Evolutionary conservation across 2,113 vertebrate species (phyloP).

Genomic region (Neotragus moschatus): DNA sequence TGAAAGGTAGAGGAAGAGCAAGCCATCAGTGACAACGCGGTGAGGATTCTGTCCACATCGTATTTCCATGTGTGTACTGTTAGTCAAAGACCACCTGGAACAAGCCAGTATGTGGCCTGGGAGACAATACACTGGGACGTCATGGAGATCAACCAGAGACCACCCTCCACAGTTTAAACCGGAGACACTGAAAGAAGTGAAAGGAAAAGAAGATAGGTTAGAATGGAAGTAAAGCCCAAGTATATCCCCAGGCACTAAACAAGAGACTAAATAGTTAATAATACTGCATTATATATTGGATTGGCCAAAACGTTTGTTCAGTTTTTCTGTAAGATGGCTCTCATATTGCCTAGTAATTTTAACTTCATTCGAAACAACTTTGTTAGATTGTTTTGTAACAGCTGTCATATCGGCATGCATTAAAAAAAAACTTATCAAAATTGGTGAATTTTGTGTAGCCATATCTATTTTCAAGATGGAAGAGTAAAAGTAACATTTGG

Average conservation of each 20-base stretch:
- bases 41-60: neutral
- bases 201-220: constrained; percentile 71
- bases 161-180: constrained; percentile 93
- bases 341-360: neutral
- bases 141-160: constrained; percentile 94
- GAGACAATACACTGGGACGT: constrained; percentile 90
- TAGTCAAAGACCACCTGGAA: neutral
- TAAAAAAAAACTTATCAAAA: neutral
- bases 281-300: neutral
- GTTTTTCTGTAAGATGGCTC: neutral
- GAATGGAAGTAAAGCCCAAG: constrained; percentile 90
- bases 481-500: neutral
- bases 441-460: neutral
- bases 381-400: neutral
- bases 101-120: constrained; percentile 89
- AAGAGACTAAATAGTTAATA: neutral
- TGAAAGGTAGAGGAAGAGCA: neutral
- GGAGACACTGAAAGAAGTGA: constrained; percentile 91
- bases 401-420: neutral
- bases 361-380: neutral
- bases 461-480: neutral
- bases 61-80: neutral
- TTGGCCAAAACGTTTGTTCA: neutral
- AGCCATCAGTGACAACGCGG: neutral
- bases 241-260: constrained; percentile 86